phyloP scores from a whole-genome alignment of 1,140 invertebrate genomes.

The Hyles euphorbiae region DNA sequence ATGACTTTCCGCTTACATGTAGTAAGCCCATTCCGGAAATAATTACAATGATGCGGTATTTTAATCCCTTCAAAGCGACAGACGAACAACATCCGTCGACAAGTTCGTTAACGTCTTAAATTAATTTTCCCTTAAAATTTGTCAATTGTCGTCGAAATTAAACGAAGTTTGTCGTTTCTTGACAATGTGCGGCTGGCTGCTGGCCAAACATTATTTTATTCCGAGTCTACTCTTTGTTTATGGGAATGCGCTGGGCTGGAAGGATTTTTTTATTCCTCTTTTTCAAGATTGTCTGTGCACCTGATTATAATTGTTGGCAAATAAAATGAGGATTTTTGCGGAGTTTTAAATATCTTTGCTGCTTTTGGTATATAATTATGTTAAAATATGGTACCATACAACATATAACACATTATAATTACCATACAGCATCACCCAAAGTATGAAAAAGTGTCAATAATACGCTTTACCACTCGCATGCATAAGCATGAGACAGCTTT shows the following conservation, averaged over 20 bases:
- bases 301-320: too few species aligned
- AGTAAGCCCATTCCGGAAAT: constrained; percentile 4
- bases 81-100: constrained; percentile 35
- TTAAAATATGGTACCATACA: too few species aligned
- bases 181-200: constrained; percentile 31
- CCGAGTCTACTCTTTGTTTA: constrained; percentile 19
- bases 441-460: too few species aligned
- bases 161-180: constrained; percentile 46
- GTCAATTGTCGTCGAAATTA: constrained; percentile 45
- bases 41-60: constrained; percentile 37
- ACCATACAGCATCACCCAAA: too few species aligned
- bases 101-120: constrained; percentile 48
- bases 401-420: too few species aligned
- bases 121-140: constrained; percentile 52
- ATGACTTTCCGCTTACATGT: background rate
- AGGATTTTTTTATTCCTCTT: too few species aligned
- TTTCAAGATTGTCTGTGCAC: too few species aligned
- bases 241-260: background rate
- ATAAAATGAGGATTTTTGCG: too few species aligned
- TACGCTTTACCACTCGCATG: too few species aligned
- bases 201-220: constrained; percentile 31
- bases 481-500: too few species aligned
- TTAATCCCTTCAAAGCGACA: constrained; percentile 34
- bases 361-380: too few species aligned
- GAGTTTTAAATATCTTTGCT: too few species aligned